A percentile compares a stretch with the other conserved stretches of the same genome.
These are phyloP conservation scores for Chrysolina oricalcia DNA, from an alignment of 2,888 invertebrate genomes.

Conservation along the genomic window DNA sequence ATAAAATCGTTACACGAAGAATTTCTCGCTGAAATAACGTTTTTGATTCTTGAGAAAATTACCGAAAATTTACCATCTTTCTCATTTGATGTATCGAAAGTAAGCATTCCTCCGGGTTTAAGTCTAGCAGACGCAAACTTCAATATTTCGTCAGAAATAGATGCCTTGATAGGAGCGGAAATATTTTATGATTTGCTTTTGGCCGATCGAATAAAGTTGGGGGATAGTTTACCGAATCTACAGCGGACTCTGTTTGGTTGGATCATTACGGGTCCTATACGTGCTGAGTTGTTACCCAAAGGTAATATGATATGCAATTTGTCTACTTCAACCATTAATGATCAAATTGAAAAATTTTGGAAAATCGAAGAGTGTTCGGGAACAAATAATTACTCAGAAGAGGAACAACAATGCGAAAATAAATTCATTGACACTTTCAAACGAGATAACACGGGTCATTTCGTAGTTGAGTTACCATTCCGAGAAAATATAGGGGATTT, in stretches of 20 bases:
- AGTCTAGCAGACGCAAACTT: slow-evolving; percentile 22
- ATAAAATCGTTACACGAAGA: slow-evolving; percentile 24
- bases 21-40: slow-evolving; percentile 17
- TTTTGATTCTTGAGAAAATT: slow-evolving; percentile 29
- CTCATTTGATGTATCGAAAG: slow-evolving; percentile 4
- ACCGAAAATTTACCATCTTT: slow-evolving; percentile 8
- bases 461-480: not conserved
- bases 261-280: not conserved
- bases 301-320: slow-evolving; percentile 4
- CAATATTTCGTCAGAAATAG: slow-evolving; percentile 13
- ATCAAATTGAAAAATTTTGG: slow-evolving; percentile 14
- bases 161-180: slow-evolving; percentile 18
- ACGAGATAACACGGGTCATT: not conserved
- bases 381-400: not conserved
- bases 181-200: slow-evolving; percentile 28
- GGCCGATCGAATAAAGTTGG: not conserved
- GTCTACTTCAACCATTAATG: not conserved
- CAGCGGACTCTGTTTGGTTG: slow-evolving; percentile 5
- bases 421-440: not conserved
- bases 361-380: not conserved
- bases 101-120: slow-evolving; percentile 18
- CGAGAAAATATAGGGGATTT: not conserved
- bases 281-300: not conserved
- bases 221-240: not conserved
- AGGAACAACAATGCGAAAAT: not conserved